phyloP scores from a whole-genome alignment of 2,888 invertebrate genomes.

The Muscina levida region DNA sequence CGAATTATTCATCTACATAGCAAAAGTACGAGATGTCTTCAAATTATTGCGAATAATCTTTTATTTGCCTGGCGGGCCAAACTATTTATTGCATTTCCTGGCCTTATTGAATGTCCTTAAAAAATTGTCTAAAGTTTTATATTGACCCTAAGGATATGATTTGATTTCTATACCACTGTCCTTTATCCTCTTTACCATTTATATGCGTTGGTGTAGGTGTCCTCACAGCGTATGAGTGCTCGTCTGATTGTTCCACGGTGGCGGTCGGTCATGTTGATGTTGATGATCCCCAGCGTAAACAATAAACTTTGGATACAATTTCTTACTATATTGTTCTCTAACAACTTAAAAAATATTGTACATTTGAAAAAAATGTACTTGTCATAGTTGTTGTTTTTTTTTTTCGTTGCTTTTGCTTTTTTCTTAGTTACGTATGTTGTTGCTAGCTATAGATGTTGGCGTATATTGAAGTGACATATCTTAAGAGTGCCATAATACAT shows the following conservation, averaged over 20 bases:
- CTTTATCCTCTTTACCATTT: too few species aligned
- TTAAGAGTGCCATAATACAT: constrained; percentile 64
- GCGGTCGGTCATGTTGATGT: constrained; percentile 60
- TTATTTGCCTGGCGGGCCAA: too few species aligned
- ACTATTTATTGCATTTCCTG: too few species aligned
- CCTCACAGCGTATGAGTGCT: too few species aligned
- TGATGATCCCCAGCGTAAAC: constrained; percentile 76
- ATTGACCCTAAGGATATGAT: too few species aligned
- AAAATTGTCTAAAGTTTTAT: too few species aligned
- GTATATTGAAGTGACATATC: constrained; percentile 61
- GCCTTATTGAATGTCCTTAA: too few species aligned
- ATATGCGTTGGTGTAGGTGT: too few species aligned
- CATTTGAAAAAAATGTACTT: neutral
- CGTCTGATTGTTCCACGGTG: neutral
- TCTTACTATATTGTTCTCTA: constrained; percentile 34
- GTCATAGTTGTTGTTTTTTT: neutral
- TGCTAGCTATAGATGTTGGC: constrained; percentile 42
- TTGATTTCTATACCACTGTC: constrained; percentile 8
- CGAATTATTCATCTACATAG: too few species aligned
- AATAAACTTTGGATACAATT: constrained; percentile 73
- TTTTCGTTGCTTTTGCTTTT: neutral
- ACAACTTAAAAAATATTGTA: constrained; percentile 15
- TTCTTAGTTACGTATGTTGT: constrained; percentile 7
- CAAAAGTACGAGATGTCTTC: too few species aligned
- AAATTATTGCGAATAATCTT: too few species aligned